Evolutionary conservation across 2,888 invertebrate genomes (phyloP).

Genomic region (Hemithea aestivaria): DNA sequence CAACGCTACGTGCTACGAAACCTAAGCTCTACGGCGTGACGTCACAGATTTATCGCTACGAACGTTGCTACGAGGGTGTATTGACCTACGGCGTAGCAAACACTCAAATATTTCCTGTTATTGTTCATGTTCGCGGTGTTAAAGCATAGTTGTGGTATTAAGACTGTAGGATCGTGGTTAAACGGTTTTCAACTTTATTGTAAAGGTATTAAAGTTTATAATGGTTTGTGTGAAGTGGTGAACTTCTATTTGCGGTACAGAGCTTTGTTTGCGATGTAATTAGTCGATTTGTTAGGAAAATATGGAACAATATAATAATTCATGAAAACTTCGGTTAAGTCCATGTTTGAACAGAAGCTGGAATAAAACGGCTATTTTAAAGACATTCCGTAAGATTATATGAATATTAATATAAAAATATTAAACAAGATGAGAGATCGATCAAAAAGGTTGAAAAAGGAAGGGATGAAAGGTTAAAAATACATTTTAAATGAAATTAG

Average conservation of each 20-base stretch:
- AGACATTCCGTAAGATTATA: too few relatives aligned
- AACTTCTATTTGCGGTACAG: too few relatives aligned
- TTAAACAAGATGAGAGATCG: too few relatives aligned
- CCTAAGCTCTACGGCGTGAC: constrained; percentile 37
- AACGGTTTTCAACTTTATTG: neutral
- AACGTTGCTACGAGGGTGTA: constrained; percentile 37
- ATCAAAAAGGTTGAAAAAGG: too few relatives aligned
- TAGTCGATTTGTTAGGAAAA: constrained; percentile 1
- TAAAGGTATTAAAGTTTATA: neutral
- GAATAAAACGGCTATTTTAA: too few relatives aligned
- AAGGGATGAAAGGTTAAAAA: too few relatives aligned
- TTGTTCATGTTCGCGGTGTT: constrained; percentile 4
- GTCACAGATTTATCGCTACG: constrained; percentile 48
- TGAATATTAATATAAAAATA: too few relatives aligned
- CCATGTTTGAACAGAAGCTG: constrained; percentile 40
- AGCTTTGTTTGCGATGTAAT: too few relatives aligned
- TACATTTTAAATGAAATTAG: too few relatives aligned
- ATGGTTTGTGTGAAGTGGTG: neutral
- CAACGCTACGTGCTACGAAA: constrained; percentile 33
- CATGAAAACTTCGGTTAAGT: constrained; percentile 1
- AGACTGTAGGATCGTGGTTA: constrained; percentile 2
- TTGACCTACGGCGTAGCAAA: constrained; percentile 31
- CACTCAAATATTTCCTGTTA: neutral
- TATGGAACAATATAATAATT: neutral
- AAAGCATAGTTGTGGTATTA: constrained; percentile 1